phyloP scores from a whole-genome alignment of 2,113 vertebrate genomes.

The Crypturellus undulatus region DNA sequence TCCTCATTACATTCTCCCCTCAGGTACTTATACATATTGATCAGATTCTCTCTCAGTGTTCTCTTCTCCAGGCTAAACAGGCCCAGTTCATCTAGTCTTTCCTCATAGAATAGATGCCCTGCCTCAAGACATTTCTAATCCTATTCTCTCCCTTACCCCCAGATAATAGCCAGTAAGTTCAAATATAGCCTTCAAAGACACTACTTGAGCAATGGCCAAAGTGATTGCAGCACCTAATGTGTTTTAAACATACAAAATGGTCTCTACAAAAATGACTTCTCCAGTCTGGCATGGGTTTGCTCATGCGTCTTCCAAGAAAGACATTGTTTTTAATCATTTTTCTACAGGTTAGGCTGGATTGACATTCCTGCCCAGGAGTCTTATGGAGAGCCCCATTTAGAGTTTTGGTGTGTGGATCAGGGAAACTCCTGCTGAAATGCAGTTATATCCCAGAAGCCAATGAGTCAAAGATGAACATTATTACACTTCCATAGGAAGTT shows the following conservation, averaged over 20 bases:
- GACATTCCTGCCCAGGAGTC: neutral
- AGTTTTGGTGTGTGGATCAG: neutral
- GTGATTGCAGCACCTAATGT: neutral
- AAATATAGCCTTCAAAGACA: neutral
- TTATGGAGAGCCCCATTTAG: neutral
- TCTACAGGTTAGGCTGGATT: neutral
- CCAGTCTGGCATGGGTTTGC: neutral
- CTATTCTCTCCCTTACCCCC: neutral
- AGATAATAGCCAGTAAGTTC: accelerated
- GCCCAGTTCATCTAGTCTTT: too few species aligned
- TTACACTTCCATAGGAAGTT: neutral
- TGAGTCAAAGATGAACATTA: neutral
- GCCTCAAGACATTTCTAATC: neutral
- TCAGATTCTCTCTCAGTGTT: too few species aligned
- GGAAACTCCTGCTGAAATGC: neutral
- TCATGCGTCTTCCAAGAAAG: neutral
- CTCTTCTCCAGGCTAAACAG: too few species aligned
- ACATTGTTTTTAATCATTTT: neutral
- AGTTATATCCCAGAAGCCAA: neutral
- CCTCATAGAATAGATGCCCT: too few species aligned
- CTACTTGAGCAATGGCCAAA: neutral
- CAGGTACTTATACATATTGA: too few species aligned
- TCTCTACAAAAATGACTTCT: neutral
- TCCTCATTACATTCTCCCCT: too few species aligned
- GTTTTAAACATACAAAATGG: accelerated